Base-by-base conservation (phyloP, 2,797 vertebrate genomes). In the Chelmon rostratus region DNA sequence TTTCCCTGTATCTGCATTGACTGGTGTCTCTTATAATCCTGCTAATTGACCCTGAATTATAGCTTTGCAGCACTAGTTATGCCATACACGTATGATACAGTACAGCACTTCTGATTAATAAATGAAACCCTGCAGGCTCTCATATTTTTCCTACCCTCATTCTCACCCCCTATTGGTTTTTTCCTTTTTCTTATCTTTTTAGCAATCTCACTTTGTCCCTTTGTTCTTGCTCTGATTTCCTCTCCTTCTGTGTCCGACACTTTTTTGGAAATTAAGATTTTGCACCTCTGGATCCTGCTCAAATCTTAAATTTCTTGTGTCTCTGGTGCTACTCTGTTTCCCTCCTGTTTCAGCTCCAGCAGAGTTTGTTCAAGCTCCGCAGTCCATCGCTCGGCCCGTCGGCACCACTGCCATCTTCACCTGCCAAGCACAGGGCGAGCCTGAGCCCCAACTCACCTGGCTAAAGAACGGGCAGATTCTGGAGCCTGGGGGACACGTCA, bases 381-480 rank as follows among this genome's bases (percentile, higher is more conserved):
- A 99, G 95, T 99, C 98, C 84, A 96, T 99, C 31, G 96, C 98
- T 57, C 96, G 98, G 46, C 98, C 98, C 0, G 94, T 97, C 1
- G 98, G 98, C 81, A 99, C 98, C 59, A 98, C 96, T 0, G 98
- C 98, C 82, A 97, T 99, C 94, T 99, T 99, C 89, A 99, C 97
- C 0, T 99, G 98, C 21, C 95, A 98, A 80, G 98, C 96, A 0
- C 97, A 97, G 88, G 98, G 98, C 0, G 98, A 99, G 57, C 98
- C 98, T 0, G 94, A 96, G 1, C 98, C 98, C 0, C 97, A 97
- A 61, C 96, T 99, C 91, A 99, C 97, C 0, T 99, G 98, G 98
- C 89, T 99, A 92, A 98, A 97, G 94, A 99, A 99, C 0, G 98
- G 98, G 9, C 97, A 97, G 91, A 96, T 99, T 68, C 91, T 99